Evolutionary conservation across 2,888 invertebrate genomes (phyloP), one percentile per base, ranked within the genome.

Genomic region (Parascotia fuliginaria): DNA sequence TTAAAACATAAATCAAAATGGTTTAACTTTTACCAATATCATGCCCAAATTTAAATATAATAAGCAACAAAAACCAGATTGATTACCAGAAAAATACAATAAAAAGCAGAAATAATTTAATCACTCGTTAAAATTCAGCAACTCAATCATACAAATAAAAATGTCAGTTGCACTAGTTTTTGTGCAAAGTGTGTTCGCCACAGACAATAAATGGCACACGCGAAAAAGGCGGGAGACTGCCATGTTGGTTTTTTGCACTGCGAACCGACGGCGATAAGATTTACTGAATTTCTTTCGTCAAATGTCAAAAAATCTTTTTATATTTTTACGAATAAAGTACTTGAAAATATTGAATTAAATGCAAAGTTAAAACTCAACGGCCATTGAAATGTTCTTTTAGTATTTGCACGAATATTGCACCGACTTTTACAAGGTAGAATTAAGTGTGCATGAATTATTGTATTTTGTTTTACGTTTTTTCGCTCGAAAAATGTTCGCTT

Each of bases 221-320:
- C 19, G 56, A 39, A 65, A 68, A 65, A 48, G 69, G 69, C 65
- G 68, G 68, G 58, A 53, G 48, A 19, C 55, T 14, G 60, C 66
- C 69, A 65, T 60, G 52, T 62, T 62, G 36, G 32, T 57, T 51
- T 57, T 56, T 53, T 36, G n/a, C 31, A 16, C 31, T 37, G 27
- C 42, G 28, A 39, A 58, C 54, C 53, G 37, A 14, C 31, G 38
- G 53, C 49, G 41, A 36, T 50, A 56, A 55, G 55, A 59, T 38
- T 46, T 15, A 38, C 55, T 59, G 39, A 53, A 55, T 51, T 49
- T 63, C 52, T 47, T 43, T 48, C 29, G 27, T 29, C 22, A 38
- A 43, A 39, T 36, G 36, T 32, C 41, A 44, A 44, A 44, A 32
- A 9, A 24, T 38, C n/a, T 31, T 32, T 16, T n/a, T n/a, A n/a